Evolutionary conservation across 1,140 invertebrate genomes (phyloP), one percentile per base, ranked within the genome.

Genomic region (Euschistus heros): DNA sequence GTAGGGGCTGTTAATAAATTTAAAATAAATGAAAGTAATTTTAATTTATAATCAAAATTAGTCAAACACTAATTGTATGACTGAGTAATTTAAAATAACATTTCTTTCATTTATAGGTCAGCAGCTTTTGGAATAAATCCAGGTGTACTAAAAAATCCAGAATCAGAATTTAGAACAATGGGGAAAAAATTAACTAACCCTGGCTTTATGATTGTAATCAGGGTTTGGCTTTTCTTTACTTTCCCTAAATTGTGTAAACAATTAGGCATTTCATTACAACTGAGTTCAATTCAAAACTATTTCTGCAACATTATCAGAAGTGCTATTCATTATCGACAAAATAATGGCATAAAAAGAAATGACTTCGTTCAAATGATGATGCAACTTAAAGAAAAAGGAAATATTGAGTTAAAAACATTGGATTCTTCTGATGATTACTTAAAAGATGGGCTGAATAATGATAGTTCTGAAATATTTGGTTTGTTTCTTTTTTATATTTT

Each of bases 51-150:
- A n/a, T n/a, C n/a, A n/a, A n/a, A n/a, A n/a, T n/a, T n/a, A n/a
- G n/a, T n/a, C n/a, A n/a, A n/a, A n/a, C n/a, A n/a, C n/a, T n/a
- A n/a, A n/a, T n/a, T n/a, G n/a, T n/a, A n/a, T n/a, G n/a, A n/a
- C n/a, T n/a, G n/a, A n/a, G n/a, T n/a, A n/a, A n/a, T n/a, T n/a
- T n/a, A n/a, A n/a, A n/a, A n/a, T n/a, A n/a, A n/a, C n/a, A n/a
- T n/a, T n/a, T n/a, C n/a, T n/a, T n/a, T n/a, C n/a, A n/a, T n/a
- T n/a, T n/a, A n/a, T n/a, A n/a, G n/a, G n/a, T n/a, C n/a, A n/a
- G n/a, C n/a, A n/a, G n/a, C n/a, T n/a, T 84, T 84, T 72, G 83
- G 82, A 2, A 72, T 84, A 13, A 72, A 82, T 60, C 77, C 76
- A 68, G 78, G 81, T 63, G 73, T 78, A n/a, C 66, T 84, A 15